Base-by-base conservation (phyloP, 2,113 vertebrate species). In the Hydrochoerus hydrochaeris region DNA sequence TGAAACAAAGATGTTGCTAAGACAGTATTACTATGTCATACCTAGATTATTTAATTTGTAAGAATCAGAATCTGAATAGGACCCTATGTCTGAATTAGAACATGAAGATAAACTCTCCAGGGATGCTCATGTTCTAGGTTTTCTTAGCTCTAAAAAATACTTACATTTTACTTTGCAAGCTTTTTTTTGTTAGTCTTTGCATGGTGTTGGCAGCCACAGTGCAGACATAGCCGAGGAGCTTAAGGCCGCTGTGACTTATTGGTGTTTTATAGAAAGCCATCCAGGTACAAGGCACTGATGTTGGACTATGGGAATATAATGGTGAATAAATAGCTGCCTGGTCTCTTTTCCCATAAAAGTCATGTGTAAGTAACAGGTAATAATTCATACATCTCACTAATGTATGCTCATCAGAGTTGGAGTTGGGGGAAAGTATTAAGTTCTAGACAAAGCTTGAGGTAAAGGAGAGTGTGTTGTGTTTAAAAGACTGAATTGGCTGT, bases 181-280 rank as follows among this genome's bases (percentile, higher is more conserved):
- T 75, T 65, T 81, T 91, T 91, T 52, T 20, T 49, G 38, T 94
- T 58, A 60, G 22, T 85, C 19, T 41, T 28, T 87, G 24, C 2
- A 20, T 30, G 87, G 38, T 95, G 96, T 89, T 91, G 84, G 54
- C 62, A 93, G 75, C 44, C 32, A 52, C 46, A 85, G 41, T 65
- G 22, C 22, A 91, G 80, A 77, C 28, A 9, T 52, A 62, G 52
- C 38, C 65, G 89, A 65, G 54, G 75, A 69, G n/a, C 60, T 81
- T 62, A 94, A 65, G 85, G 46, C 94, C 38, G 2, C 57, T 5
- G 1, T 86, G 75, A 95, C 38, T 80, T 95, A 77, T 52, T 94
- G 52, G 28, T 8, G 0, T 52, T 62, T 93, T 93, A 22, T 93
- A 67, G 67, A 49, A 93, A 97, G 49, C 49, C 7, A 6, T 41